Conservation (phyloP, 2,797 vertebrate species). For the Pterois miles region DNA sequence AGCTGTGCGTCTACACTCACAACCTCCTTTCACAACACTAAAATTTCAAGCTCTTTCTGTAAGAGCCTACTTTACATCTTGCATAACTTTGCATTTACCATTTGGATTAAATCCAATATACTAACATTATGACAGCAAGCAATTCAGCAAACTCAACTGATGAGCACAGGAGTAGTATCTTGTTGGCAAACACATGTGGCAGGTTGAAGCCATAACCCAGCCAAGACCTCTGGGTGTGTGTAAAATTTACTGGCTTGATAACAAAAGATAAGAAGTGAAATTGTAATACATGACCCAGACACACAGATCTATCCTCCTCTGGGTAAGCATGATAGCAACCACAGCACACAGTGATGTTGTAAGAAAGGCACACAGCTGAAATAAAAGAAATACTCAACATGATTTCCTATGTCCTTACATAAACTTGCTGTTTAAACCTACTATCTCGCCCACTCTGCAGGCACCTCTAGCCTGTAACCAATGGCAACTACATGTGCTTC, state of each 20-base stretch:
- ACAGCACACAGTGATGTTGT: neutral
- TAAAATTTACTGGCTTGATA: neutral
- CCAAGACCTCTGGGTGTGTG: neutral
- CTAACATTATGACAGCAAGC: neutral
- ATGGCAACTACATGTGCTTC: constrained; percentile 70
- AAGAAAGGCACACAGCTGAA: neutral
- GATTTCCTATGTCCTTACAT: constrained; percentile 57
- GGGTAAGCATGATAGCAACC: neutral
- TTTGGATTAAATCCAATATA: neutral
- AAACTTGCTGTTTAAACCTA: constrained; percentile 63
- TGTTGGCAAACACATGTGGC: neutral
- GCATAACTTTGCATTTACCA: constrained; percentile 7
- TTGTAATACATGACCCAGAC: neutral
- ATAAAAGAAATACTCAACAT: constrained; percentile 14
- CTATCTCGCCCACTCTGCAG: constrained; percentile 57
- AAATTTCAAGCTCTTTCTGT: constrained; percentile 5
- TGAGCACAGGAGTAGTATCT: neutral
- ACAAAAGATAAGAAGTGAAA: constrained; percentile 17
- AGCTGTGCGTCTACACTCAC: constrained; percentile 43
- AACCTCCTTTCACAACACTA: constrained; percentile 18
- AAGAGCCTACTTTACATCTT: constrained; percentile 26
- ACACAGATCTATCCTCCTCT: neutral
- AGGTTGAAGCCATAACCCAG: neutral
- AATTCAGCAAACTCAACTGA: neutral
- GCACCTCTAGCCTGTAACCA: constrained; percentile 71